Percentiles rank a stretch among this genome's conserved stretches.
phyloP scores from a whole-genome alignment of 2,888 invertebrate genomes.

The Bimastos eiseni region DNA sequence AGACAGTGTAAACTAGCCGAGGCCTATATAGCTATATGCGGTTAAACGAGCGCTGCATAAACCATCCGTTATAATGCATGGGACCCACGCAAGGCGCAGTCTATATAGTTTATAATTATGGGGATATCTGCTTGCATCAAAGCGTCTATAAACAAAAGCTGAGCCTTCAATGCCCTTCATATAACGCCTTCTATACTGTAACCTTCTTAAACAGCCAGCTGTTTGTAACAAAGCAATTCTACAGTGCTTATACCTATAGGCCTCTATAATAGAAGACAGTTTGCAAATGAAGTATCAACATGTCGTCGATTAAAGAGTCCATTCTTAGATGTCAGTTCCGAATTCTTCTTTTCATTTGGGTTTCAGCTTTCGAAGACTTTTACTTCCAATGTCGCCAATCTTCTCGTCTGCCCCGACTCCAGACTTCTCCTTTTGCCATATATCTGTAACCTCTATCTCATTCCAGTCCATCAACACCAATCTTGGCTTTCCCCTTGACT shows the following conservation, averaged over 20 bases:
- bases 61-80: background rate
- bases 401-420: too few species aligned
- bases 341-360: too few species aligned
- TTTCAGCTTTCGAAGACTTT: too few species aligned
- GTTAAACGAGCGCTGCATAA: background rate
- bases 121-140: background rate
- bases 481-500: too few species aligned
- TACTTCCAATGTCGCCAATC: too few species aligned
- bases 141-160: background rate
- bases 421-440: too few species aligned
- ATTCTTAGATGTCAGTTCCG: too few species aligned
- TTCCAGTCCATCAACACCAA: too few species aligned
- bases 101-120: conserved; percentile 2
- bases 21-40: background rate
- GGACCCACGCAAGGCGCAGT: background rate
- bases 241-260: background rate
- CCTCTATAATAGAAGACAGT: too few species aligned
- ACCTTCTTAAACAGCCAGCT: background rate
- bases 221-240: background rate
- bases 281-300: too few species aligned
- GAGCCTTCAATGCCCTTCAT: background rate
- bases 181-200: background rate
- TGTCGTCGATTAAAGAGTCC: too few species aligned
- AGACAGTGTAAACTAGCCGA: background rate
- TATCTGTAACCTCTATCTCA: too few species aligned